phyloP scores from a whole-genome alignment of 2,888 invertebrate genomes.

The Micropterix aruncella region DNA sequence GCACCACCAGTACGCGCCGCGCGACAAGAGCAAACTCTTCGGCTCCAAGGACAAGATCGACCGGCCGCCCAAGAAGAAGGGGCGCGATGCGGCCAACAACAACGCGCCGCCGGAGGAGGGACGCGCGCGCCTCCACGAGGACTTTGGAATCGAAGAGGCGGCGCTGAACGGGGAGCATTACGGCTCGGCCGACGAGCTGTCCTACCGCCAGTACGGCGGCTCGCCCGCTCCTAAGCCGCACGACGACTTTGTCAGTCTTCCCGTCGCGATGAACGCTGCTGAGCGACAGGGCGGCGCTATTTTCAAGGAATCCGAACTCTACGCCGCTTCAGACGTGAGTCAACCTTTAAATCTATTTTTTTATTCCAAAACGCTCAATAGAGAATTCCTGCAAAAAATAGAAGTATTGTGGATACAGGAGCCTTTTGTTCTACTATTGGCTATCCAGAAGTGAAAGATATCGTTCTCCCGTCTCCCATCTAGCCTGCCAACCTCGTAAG shows the following conservation, averaged over 20 bases:
- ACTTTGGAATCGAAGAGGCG: slow-evolving; percentile 13
- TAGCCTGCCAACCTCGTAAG: no score
- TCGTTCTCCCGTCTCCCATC: no score
- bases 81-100: slow-evolving; percentile 21
- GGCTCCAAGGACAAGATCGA: slow-evolving; percentile 39
- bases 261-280: slow-evolving; percentile 28
- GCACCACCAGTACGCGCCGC: slow-evolving; percentile 35
- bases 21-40: slow-evolving; percentile 37
- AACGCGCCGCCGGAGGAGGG: slow-evolving; percentile 36
- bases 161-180: slow-evolving; percentile 20
- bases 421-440: not conserved
- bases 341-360: no score
- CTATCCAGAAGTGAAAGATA: not conserved
- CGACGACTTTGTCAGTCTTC: slow-evolving; percentile 35
- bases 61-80: slow-evolving; percentile 18
- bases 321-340: slow-evolving; percentile 30
- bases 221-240: not conserved
- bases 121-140: slow-evolving; percentile 23
- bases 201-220: not conserved
- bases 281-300: slow-evolving; percentile 34
- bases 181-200: slow-evolving; percentile 28
- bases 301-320: slow-evolving; percentile 33
- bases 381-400: no score
- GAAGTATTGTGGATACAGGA: not conserved
- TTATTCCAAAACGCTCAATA: no score